Percentiles rank a stretch among this genome's conserved stretches.
phyloP scores from a whole-genome alignment of 2,888 invertebrate species.

The Melangyna quadrimaculata region DNA sequence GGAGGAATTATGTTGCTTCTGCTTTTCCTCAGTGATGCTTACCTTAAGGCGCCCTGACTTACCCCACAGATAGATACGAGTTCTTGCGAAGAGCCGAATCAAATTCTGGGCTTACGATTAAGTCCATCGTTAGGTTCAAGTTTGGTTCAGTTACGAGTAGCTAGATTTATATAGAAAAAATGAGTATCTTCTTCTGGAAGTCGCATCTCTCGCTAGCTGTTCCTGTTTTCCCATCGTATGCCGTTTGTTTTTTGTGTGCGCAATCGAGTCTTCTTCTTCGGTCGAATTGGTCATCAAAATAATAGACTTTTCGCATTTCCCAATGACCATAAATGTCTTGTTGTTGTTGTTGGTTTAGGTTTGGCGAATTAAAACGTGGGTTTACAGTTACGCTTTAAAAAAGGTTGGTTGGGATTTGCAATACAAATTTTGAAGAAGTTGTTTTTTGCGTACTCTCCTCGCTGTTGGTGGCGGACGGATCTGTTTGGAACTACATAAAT shows the following conservation, averaged over 20 bases:
- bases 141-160: conserved; percentile 54
- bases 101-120: conserved; percentile 56
- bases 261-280: not conserved
- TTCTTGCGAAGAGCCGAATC: conserved; percentile 23
- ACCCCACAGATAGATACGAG: too few species aligned
- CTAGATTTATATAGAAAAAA: not conserved
- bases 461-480: conserved; percentile 12
- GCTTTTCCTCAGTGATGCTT: conserved; percentile 1
- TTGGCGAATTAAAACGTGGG: conserved; percentile 40
- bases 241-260: not conserved
- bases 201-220: conserved; percentile 1
- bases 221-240: conserved; percentile 46
- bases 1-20: conserved; percentile 63
- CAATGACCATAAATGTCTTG: conserved; percentile 67
- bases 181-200: conserved; percentile 5
- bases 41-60: conserved; percentile 32
- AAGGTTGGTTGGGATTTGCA: conserved; percentile 69
- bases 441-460: conserved; percentile 26
- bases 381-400: conserved; percentile 62
- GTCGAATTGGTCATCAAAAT: conserved; percentile 61
- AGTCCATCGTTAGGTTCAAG: conserved; percentile 56
- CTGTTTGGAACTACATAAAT: conserved; percentile 23
- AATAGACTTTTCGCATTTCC: conserved; percentile 70
- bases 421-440: conserved; percentile 58
- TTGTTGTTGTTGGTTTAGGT: too few species aligned